Percentiles rank a stretch among this genome's conserved stretches.
Evolutionary conservation across 2,113 vertebrate genomes (phyloP).

Genomic region (Chionis minor): DNA sequence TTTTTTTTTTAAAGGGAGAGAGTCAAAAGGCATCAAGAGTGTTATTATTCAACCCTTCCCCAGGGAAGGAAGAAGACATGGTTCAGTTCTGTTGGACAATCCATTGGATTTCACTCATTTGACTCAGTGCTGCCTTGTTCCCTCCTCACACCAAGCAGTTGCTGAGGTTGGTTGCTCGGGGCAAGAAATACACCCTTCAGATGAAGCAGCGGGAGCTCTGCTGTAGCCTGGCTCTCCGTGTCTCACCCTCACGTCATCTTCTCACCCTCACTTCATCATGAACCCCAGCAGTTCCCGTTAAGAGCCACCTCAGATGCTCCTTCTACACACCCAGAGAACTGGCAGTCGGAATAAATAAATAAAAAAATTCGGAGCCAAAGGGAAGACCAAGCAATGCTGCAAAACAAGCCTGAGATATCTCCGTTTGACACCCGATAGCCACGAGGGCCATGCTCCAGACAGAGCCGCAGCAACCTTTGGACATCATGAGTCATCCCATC

Average conservation of each 20-base stretch:
- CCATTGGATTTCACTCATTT: neutral
- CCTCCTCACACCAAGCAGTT: neutral
- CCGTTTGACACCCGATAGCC: accelerated
- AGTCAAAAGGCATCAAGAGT: neutral
- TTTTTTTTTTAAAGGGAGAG: neutral
- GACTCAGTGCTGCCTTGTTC: neutral
- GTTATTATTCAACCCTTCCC: neutral
- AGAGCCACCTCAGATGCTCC: neutral
- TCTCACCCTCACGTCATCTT: neutral
- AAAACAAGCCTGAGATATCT: neutral
- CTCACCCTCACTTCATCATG: neutral
- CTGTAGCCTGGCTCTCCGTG: neutral
- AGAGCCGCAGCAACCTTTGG: neutral
- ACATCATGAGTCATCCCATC: neutral
- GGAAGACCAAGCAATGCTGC: neutral
- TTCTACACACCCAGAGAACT: neutral
- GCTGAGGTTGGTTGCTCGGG: neutral
- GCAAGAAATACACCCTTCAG: neutral
- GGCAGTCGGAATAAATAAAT: neutral
- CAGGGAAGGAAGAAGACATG: neutral
- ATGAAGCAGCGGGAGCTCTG: neutral
- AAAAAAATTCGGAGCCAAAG: neutral
- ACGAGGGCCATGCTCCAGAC: accelerated
- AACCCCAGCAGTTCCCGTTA: neutral
- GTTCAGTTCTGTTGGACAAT: neutral